Evolutionary conservation across 2,888 invertebrate genomes (phyloP), one percentile per base, ranked within the genome.

Genomic region (Boloria euphrosyne): DNA sequence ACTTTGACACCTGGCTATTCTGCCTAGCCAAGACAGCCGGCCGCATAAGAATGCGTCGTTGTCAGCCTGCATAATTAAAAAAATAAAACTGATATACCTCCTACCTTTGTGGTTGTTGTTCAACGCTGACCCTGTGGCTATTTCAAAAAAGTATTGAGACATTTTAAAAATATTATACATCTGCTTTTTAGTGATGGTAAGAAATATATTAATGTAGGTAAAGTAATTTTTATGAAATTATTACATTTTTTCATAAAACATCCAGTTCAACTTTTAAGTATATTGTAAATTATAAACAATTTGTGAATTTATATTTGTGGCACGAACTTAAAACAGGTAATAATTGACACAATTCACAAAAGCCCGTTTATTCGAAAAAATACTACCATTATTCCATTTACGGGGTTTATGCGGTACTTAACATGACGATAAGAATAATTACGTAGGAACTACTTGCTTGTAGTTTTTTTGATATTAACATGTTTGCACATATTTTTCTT

Each of bases 1-100:
- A 70, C 75, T 75, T 70, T 82, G 86, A 83, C 90, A 91, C 89
- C 90, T 90, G 90, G 88, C 82, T 75, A 80, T 83, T 80, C 80
- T 73, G 82, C 80, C 85, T 83, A 85, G 82, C 77, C 70, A 51
- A 65, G 68, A 73, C 86, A 85, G 80, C 84, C 80, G 85, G 81
- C 79, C 66, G 74, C 78, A 78, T 76, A 73, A 76, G 76, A 76
- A 78, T 79, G 77, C 76, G 77, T 67, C 66, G 71, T 71, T 68
- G 71, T 67, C 71, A 60, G 69, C 69, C 62, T 76, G 70, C 62
- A 77, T 79, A 84, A 83, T 83, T 81, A 79, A 73, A 66, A 68
- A 71, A 31, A 27, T 18, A 55, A 18, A 57, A 57, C 18, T 57
- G 44, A 57, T 68, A 43, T 57, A 66, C 59, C 62, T 68, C 66